phyloP scores from a whole-genome alignment of 2,113 vertebrate genomes.

The Philantomba maxwellii region DNA sequence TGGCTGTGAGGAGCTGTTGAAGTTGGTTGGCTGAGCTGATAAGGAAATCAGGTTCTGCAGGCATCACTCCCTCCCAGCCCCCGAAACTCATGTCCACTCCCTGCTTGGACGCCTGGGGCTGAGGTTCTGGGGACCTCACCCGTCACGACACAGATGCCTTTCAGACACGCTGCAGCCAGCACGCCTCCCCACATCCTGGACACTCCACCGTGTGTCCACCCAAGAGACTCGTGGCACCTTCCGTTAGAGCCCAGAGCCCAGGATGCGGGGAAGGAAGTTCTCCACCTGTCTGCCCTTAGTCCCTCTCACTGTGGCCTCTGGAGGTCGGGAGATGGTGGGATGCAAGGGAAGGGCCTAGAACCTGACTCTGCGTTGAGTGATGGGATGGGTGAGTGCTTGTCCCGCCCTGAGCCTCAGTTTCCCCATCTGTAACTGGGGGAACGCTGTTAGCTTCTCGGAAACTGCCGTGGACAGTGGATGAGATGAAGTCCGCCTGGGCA shows the following conservation, averaged over 20 bases:
- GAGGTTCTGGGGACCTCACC: no score
- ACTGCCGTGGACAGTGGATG: neutral
- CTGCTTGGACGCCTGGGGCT: neutral
- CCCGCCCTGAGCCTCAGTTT: neutral
- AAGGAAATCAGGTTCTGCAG: neutral
- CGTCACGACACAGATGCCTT: neutral
- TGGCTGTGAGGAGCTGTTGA: neutral
- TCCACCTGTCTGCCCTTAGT: neutral
- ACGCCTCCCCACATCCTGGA: neutral
- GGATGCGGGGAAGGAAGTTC: neutral
- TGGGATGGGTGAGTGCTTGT: neutral
- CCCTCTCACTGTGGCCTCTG: neutral
- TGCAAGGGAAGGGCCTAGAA: neutral
- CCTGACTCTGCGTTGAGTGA: neutral
- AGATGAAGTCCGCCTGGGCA: accelerated
- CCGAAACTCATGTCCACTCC: accelerated
- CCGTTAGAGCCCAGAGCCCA: neutral
- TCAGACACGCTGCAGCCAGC: neutral
- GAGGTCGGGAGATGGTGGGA: neutral
- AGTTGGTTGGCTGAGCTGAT: neutral
- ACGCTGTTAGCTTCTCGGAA: accelerated
- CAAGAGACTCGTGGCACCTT: neutral
- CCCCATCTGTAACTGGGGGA: neutral
- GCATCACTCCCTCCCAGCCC: neutral
- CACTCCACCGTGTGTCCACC: neutral